Evolutionary conservation across 2,113 vertebrate genomes (phyloP).

Genomic region (Gymnocephalus cernua): DNA sequence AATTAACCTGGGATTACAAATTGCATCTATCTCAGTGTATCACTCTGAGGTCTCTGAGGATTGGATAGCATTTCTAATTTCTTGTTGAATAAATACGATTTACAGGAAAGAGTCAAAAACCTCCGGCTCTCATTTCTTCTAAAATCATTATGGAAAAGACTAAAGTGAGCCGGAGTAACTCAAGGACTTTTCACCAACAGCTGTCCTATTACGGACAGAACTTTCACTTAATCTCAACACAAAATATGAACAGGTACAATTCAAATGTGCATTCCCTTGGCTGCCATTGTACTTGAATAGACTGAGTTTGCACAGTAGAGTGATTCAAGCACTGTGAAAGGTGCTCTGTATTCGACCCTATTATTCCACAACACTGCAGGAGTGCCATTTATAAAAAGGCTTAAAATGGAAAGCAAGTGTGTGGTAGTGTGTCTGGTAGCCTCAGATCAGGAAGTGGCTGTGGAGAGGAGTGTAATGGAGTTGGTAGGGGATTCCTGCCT

Average conservation of each 20-base stretch:
- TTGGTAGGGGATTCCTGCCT: constrained; percentile 84
- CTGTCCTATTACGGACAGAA: constrained; percentile 41
- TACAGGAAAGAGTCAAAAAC: constrained; percentile 17
- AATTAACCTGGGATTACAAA: constrained; percentile 74
- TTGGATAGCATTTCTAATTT: constrained; percentile 54
- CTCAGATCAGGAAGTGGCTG: constrained; percentile 75
- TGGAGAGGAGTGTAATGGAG: constrained; percentile 73
- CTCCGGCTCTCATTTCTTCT: constrained; percentile 10
- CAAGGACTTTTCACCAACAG: constrained; percentile 24
- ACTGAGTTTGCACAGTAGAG: constrained; percentile 75
- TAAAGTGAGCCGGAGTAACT: constrained; percentile 10
- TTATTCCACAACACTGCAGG: constrained; percentile 78
- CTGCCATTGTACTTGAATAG: constrained; percentile 66
- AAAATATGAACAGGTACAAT: constrained; percentile 63
- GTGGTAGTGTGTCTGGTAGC: constrained; percentile 62
- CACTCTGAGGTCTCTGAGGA: constrained; percentile 55
- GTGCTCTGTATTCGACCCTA: constrained; percentile 74
- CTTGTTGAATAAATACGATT: constrained; percentile 42
- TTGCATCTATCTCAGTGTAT: constrained; percentile 60
- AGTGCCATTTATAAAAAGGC: constrained; percentile 80
- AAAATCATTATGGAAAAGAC: constrained; percentile 28
- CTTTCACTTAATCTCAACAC: constrained; percentile 51
- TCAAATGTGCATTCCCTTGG: constrained; percentile 60
- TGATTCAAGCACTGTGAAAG: constrained; percentile 77
- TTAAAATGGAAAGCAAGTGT: constrained; percentile 78